Conservation (phyloP, 2,113 vertebrate species). For the Struthio camelus region DNA sequence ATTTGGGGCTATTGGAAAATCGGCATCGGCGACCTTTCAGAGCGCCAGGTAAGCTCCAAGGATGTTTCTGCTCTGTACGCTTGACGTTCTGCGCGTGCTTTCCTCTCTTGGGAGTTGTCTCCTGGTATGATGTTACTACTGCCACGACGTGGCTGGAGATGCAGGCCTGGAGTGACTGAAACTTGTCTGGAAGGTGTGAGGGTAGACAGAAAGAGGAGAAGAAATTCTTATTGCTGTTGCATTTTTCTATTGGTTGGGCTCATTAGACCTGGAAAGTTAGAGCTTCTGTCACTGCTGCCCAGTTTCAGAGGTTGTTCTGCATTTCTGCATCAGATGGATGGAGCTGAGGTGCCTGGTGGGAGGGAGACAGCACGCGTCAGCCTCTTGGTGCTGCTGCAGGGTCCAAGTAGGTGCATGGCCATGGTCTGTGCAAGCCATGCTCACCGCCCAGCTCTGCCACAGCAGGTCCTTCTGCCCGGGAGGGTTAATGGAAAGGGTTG, state of each 20-base stretch:
- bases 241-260: not conserved
- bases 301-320: not conserved
- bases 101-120: not conserved
- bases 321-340: not conserved
- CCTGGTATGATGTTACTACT: fast-evolving
- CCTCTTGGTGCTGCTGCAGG: not conserved
- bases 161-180: not conserved
- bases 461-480: too few relatives aligned
- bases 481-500: too few relatives aligned
- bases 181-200: not conserved
- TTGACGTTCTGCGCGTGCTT: fast-evolving
- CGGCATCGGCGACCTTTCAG: conserved; percentile 89
- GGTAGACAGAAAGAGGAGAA: not conserved
- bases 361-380: not conserved
- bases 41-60: conserved; percentile 84
- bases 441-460: too few relatives aligned
- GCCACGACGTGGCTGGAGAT: not conserved
- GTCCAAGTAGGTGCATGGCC: too few relatives aligned
- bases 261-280: not conserved
- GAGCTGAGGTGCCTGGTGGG: not conserved
- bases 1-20: conserved; percentile 91
- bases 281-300: not conserved
- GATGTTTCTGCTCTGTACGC: fast-evolving
- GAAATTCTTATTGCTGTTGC: not conserved
- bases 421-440: too few relatives aligned